Conservation (phyloP, 2,797 vertebrate genomes). For the Esox masquinongy region DNA sequence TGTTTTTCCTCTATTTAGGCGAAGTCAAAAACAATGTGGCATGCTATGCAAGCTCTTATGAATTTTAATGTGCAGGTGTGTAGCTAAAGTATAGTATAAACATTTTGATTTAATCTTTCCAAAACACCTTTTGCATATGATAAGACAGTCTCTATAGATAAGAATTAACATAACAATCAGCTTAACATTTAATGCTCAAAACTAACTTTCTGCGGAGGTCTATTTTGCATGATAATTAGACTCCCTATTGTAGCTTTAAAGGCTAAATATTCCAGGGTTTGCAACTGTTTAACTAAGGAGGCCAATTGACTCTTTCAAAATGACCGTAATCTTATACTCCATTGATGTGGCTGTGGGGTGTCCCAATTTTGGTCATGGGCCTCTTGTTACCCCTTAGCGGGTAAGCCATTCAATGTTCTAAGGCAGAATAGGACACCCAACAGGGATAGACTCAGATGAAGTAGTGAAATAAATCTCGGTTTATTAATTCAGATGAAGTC, state of each 20-base stretch:
- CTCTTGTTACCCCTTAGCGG: background rate
- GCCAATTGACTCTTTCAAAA: background rate
- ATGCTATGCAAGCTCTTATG: background rate
- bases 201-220: background rate
- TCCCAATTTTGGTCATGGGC: background rate
- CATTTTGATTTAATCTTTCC: background rate
- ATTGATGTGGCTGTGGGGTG: background rate
- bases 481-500: background rate
- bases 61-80: background rate
- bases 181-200: background rate
- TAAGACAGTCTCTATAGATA: background rate
- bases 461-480: background rate
- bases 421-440: background rate
- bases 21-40: background rate
- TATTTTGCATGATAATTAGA: background rate
- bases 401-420: background rate
- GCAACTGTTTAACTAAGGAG: background rate
- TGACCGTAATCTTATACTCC: background rate
- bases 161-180: background rate
- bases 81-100: background rate
- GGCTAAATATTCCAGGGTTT: background rate
- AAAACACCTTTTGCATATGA: background rate
- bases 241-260: background rate
- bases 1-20: background rate
- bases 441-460: background rate